phyloP scores from a whole-genome alignment of 2,113 vertebrate species.

The Brienomyrus brachyistius region DNA sequence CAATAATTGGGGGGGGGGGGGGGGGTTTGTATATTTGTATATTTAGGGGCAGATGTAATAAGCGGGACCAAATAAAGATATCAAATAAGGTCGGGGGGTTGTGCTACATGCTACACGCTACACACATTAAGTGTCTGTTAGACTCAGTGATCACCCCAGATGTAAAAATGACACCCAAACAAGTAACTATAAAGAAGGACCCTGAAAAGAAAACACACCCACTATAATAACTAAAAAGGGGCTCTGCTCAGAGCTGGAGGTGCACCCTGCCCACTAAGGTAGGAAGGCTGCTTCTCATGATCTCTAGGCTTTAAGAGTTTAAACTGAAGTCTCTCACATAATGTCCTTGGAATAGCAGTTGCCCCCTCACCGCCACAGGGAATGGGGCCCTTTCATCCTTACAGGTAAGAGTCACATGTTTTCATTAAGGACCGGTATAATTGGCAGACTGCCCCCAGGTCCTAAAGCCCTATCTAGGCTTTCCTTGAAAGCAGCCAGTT shows the following conservation, averaged over 20 bases:
- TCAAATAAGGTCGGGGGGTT: no score
- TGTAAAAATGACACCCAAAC: neutral
- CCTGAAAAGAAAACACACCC: neutral
- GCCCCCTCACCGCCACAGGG: neutral
- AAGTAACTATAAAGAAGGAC: neutral
- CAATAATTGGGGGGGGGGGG: no score
- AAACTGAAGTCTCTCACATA: neutral
- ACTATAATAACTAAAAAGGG: neutral
- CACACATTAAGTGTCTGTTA: neutral
- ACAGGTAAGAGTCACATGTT: neutral
- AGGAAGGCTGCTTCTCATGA: neutral
- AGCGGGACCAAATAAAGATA: no score
- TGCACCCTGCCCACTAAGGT: neutral
- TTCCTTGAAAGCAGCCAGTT: neutral
- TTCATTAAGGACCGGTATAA: neutral
- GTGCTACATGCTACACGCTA: neutral
- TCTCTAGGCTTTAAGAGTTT: neutral
- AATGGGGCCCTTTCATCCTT: neutral
- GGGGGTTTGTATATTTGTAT: no score
- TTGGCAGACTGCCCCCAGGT: neutral
- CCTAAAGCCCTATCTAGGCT: neutral
- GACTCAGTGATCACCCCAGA: no score
- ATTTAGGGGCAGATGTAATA: no score
- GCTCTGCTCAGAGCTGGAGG: no score
- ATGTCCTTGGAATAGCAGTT: neutral